phyloP scores from a whole-genome alignment of 2,888 invertebrate species.

The Pemphredon lugubris region DNA sequence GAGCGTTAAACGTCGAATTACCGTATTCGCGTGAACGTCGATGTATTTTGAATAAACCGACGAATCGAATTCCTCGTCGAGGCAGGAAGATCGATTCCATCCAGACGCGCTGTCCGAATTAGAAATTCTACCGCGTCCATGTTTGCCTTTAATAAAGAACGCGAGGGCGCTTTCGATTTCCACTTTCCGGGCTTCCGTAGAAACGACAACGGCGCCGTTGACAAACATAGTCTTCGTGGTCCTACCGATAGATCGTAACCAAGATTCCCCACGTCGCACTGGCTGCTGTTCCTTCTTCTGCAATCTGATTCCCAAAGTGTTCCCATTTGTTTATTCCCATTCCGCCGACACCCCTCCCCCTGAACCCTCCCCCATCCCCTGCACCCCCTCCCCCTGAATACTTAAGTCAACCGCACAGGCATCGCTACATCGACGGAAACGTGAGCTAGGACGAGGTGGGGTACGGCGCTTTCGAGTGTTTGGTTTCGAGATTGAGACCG shows the following conservation, averaged over 20 bases:
- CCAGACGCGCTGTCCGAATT: too few relatives aligned
- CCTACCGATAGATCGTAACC: slow-evolving; percentile 14
- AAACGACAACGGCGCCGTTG: slow-evolving; percentile 2
- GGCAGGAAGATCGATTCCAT: too few relatives aligned
- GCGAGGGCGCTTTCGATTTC: too few relatives aligned
- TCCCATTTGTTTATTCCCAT: slow-evolving; percentile 53
- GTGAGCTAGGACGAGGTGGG: slow-evolving; percentile 12
- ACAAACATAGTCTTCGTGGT: slow-evolving; percentile 7
- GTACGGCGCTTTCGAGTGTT: slow-evolving; percentile 57
- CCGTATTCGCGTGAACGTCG: too few relatives aligned
- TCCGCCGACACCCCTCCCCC: too few relatives aligned
- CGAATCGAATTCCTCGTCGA: too few relatives aligned
- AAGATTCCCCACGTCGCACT: background rate
- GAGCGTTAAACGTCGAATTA: too few relatives aligned
- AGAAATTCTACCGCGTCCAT: background rate
- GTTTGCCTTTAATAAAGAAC: background rate
- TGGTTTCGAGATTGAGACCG: slow-evolving; percentile 58
- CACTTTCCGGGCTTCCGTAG: background rate
- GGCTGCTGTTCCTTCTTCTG: slow-evolving; percentile 15
- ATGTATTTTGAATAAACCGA: too few relatives aligned
- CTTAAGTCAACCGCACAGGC: slow-evolving; percentile 13
- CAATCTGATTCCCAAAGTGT: slow-evolving; percentile 47
- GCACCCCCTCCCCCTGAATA: too few relatives aligned
- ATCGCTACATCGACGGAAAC: slow-evolving; percentile 19
- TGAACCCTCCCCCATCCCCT: too few relatives aligned